These are phyloP conservation scores for Enteromius anoplus DNA, from an alignment of 2,797 vertebrate species.

Conservation along the genomic window DNA sequence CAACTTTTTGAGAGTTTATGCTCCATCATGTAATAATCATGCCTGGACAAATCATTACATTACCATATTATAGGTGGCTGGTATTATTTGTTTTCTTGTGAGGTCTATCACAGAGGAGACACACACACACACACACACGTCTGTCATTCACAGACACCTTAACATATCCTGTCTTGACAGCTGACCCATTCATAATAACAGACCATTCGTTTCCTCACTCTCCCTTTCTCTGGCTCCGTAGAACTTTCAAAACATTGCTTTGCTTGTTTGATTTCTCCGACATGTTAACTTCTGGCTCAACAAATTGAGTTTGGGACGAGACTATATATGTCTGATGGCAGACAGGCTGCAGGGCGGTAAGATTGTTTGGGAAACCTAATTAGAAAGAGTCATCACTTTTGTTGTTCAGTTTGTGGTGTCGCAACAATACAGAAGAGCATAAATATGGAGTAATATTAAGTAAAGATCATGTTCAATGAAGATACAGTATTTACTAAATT, in stretches of 20 bases:
- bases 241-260: constrained; percentile 8
- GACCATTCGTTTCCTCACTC: constrained; percentile 13
- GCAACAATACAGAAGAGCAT: background rate
- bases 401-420: background rate
- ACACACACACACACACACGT: constrained; percentile 14
- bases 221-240: constrained; percentile 9
- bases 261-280: background rate
- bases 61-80: constrained; percentile 38
- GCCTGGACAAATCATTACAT: constrained; percentile 53
- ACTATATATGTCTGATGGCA: background rate
- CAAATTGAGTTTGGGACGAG: background rate
- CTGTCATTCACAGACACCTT: background rate
- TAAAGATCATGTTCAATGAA: too few relatives aligned
- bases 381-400: background rate
- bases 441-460: background rate
- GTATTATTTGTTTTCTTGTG: constrained; percentile 25
- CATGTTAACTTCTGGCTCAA: background rate
- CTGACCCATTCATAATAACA: constrained; percentile 8
- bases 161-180: constrained; percentile 12
- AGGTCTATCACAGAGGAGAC: constrained; percentile 50
- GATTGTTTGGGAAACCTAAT: background rate
- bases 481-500: too few relatives aligned
- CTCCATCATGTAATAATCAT: constrained; percentile 54
- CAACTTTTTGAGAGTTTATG: constrained; percentile 55
- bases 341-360: background rate